phyloP scores from a whole-genome alignment of 2,113 vertebrate genomes.

The Orientallactaga bullata region DNA sequence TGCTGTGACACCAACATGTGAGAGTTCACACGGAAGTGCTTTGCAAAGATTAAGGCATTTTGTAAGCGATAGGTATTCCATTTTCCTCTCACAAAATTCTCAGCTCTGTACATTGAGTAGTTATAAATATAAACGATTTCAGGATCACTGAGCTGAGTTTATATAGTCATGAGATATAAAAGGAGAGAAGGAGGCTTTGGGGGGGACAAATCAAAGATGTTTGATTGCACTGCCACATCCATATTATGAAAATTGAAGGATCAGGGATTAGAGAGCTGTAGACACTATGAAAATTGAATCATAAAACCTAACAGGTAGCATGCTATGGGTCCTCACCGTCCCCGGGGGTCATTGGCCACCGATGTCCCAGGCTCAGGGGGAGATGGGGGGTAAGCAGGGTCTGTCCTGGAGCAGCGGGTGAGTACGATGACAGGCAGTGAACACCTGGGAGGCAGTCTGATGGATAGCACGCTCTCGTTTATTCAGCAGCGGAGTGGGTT shows the following conservation, averaged over 20 bases:
- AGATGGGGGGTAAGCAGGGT: too few species aligned
- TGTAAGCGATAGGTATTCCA: background rate
- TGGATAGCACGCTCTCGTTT: too few species aligned
- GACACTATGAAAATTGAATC: background rate
- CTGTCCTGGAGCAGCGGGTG: too few species aligned
- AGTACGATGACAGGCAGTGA: too few species aligned
- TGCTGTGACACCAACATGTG: background rate
- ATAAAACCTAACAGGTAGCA: background rate
- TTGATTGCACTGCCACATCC: background rate
- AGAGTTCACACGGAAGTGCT: background rate
- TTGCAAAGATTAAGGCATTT: background rate
- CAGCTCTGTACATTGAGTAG: conserved; percentile 13
- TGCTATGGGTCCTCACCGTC: too few species aligned
- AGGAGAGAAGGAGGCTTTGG: background rate
- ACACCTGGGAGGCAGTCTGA: too few species aligned
- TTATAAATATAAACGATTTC: background rate
- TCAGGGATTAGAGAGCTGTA: background rate
- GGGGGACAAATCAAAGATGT: background rate
- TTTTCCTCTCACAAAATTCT: background rate
- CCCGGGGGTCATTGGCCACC: too few species aligned
- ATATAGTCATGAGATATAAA: background rate
- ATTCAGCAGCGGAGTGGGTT: too few species aligned
- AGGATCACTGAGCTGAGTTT: background rate
- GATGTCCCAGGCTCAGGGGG: too few species aligned
- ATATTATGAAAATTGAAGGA: background rate